Base-by-base conservation (phyloP, 1,140 invertebrate species). In the Drosophila triauraria region DNA sequence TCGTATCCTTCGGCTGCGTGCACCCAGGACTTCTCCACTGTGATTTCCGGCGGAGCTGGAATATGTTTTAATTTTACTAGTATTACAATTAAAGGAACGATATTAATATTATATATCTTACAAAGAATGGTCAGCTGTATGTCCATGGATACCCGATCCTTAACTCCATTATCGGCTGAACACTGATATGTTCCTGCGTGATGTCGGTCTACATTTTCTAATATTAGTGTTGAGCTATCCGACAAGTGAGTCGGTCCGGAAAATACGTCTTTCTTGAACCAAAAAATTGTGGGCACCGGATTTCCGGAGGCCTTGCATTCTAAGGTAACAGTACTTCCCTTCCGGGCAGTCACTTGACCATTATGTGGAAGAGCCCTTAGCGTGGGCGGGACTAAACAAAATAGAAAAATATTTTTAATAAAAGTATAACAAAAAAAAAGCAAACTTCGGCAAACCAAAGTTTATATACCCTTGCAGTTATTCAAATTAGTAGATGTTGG, bases 121-220 rank as follows among this genome's bases (percentile, higher is more conserved):
- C 94, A 94, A 57, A 95, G 85, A 53, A 95, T 95, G 48, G 95
- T 93, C 3, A 95, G 84, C 40, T 94, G 93, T 64, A 95, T 94
- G 61, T 94, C 94, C 67, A 94, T 94, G 27, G 94, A 94, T 13
- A 94, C 94, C 4, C 95, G 94, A 75, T 95, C 94, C 4, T 95
- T 95, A 2, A 96, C 95, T 4, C 94, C 95, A 80, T 96, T 96
- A 40, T 94, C 94, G 3, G 95, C 95, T 0, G 95, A 95, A 71
- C 95, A 96, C 62, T 94, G 93, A 80, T 96, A 96, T 17, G 94
- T 92, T 2, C 95, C 95, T 1, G 94, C 95, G 67, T 95, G 94
- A 75, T 95, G 94, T 68, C 95, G 93, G 74, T 95, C 94, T 4
- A 95, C 94, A 48, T 94, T 94, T 69, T 94, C 93, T 35, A 96